phyloP scores from a whole-genome alignment of 2,797 vertebrate species.

The Ambastaia sidthimunki region DNA sequence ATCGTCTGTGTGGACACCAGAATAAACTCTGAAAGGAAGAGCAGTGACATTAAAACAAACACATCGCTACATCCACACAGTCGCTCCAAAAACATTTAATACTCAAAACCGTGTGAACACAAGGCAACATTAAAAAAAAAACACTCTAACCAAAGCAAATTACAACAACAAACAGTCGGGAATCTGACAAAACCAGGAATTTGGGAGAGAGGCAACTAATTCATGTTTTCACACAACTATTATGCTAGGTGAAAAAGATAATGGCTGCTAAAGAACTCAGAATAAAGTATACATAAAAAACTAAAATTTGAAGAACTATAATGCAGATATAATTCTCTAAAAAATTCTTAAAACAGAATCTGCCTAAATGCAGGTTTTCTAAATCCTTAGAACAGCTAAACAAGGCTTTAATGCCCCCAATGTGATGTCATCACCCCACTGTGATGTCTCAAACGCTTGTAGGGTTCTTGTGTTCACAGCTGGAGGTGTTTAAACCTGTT shows the following conservation, averaged over 20 bases:
- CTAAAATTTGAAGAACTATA: too few relatives aligned
- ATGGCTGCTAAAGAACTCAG: too few relatives aligned
- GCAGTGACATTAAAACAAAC: slow-evolving; percentile 44
- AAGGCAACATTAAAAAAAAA: too few relatives aligned
- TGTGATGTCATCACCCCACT: too few relatives aligned
- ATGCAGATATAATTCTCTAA: too few relatives aligned
- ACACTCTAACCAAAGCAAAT: neutral
- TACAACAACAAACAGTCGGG: neutral
- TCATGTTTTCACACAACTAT: too few relatives aligned
- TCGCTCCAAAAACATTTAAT: neutral
- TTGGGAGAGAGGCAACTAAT: too few relatives aligned
- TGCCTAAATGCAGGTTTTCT: neutral
- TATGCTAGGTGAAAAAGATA: neutral
- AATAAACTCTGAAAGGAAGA: slow-evolving; percentile 72
- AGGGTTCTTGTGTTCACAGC: slow-evolving; percentile 7
- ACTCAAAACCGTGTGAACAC: neutral
- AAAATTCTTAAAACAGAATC: neutral
- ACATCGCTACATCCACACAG: neutral
- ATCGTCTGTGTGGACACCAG: slow-evolving; percentile 75
- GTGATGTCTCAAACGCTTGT: neutral
- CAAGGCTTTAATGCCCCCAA: neutral
- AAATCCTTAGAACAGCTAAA: neutral
- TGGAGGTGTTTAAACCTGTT: slow-evolving; percentile 3
- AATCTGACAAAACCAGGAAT: neutral
- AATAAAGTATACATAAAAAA: too few relatives aligned